A percentile compares a stretch with the other conserved stretches of the same genome.
phyloP scores from a whole-genome alignment of 2,797 vertebrate species.

The Lagocephalus sceleratus region DNA sequence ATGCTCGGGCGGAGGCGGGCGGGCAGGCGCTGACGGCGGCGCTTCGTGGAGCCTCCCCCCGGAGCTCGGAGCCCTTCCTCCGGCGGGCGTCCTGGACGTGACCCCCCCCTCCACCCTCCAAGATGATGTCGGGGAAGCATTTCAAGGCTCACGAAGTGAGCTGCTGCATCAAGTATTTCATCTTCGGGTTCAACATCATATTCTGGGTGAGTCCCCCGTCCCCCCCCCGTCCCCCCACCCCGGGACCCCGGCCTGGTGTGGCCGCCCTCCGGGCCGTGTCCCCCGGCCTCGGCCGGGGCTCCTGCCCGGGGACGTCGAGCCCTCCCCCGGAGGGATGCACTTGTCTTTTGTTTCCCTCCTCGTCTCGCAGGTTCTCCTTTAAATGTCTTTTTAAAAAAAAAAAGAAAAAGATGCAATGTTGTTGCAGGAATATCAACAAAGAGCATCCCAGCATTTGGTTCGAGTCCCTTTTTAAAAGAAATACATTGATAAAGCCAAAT shows the following conservation, averaged over 20 bases:
- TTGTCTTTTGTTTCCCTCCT: constrained; percentile 47
- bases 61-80: too few species aligned
- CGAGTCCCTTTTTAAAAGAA: too few species aligned
- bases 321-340: constrained; percentile 26
- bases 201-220: constrained; percentile 91
- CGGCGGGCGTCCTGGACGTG: constrained; percentile 37
- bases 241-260: too few species aligned
- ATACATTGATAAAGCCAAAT: too few species aligned
- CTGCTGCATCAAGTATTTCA: constrained; percentile 99
- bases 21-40: constrained; percentile 39
- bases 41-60: constrained; percentile 25
- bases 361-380: too few species aligned
- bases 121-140: constrained; percentile 96
- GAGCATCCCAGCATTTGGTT: too few species aligned
- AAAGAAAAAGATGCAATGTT: too few species aligned
- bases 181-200: constrained; percentile 98
- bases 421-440: too few species aligned
- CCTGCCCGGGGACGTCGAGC: too few species aligned
- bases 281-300: too few species aligned
- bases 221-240: neutral
- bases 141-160: constrained; percentile 98
- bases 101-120: constrained; percentile 54
- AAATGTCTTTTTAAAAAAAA: too few species aligned
- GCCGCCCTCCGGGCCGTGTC: too few species aligned
- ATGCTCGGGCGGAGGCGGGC: constrained; percentile 30